These are phyloP conservation scores for Gymnoscopelus braueri DNA, from an alignment of 2,797 vertebrate genomes.

Conservation along the genomic window DNA sequence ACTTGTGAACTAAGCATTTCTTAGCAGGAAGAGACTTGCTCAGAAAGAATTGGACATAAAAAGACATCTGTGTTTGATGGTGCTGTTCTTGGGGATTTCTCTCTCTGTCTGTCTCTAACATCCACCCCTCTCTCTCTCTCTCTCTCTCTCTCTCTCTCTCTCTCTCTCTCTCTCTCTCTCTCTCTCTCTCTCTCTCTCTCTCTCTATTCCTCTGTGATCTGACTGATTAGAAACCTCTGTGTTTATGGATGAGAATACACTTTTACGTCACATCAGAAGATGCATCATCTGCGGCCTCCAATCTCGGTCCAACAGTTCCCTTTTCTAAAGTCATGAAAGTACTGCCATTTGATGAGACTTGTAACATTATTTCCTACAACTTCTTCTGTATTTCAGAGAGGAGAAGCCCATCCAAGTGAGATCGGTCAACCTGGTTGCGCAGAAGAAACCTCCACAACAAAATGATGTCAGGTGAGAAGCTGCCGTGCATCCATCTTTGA, in stretches of 20 bases:
- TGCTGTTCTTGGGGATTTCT: background rate
- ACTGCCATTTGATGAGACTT: slow-evolving; percentile 2
- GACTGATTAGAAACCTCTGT: slow-evolving; percentile 54
- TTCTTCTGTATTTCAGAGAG: slow-evolving; percentile 77
- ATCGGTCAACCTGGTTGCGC: slow-evolving; percentile 84
- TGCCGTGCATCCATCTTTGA: slow-evolving; percentile 30
- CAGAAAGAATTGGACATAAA: slow-evolving; percentile 37
- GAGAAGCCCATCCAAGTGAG: slow-evolving; percentile 85
- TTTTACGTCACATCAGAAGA: too few species aligned
- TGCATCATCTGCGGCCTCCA: too few species aligned
- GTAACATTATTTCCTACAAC: slow-evolving; percentile 23
- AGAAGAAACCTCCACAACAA: slow-evolving; percentile 84
- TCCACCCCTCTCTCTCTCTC: background rate
- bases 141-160: slow-evolving; percentile 37
- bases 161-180: slow-evolving; percentile 41
- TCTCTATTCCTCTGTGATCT: slow-evolving; percentile 50
- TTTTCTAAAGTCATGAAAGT: background rate
- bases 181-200: background rate
- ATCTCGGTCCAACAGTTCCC: too few species aligned
- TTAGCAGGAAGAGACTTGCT: too few species aligned
- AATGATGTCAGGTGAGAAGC: slow-evolving; percentile 83
- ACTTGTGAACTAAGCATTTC: too few species aligned
- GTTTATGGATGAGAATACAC: slow-evolving; percentile 51
- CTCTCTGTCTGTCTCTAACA: background rate
- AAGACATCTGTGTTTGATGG: slow-evolving; percentile 44